These are phyloP conservation scores for Volucella inanis DNA, from an alignment of 2,888 invertebrate species.

Conservation along the genomic window DNA sequence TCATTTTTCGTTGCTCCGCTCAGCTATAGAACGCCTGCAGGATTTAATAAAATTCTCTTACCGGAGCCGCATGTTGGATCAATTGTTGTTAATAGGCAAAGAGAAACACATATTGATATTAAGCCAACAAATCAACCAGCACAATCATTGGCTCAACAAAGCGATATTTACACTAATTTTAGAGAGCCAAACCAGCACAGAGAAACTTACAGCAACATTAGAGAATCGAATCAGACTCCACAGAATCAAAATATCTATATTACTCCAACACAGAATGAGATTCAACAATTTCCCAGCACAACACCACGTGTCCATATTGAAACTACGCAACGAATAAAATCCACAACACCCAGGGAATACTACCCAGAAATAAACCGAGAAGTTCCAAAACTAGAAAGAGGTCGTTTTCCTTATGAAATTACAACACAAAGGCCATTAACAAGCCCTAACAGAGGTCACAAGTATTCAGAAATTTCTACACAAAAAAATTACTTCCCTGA, in stretches of 20 bases:
- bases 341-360: conserved; percentile 76
- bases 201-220: conserved; percentile 31
- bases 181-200: conserved; percentile 54
- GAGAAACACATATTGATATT: conserved; percentile 27
- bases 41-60: conserved; percentile 93
- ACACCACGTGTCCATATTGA: conserved; percentile 46
- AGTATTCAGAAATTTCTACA: conserved; percentile 78
- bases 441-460: conserved; percentile 78
- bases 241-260: conserved; percentile 75
- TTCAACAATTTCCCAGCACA: conserved; percentile 62
- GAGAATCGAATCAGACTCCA: conserved; percentile 35
- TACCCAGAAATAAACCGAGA: conserved; percentile 70
- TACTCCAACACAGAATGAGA: conserved; percentile 76
- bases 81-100: conserved; percentile 87
- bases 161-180: conserved; percentile 23
- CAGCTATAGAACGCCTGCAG: conserved; percentile 92
- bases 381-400: conserved; percentile 59
- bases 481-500: conserved; percentile 78
- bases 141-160: conserved; percentile 2
- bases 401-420: conserved; percentile 76
- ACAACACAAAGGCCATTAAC: conserved; percentile 76
- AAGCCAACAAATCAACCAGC: conserved; percentile 48
- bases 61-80: conserved; percentile 94
- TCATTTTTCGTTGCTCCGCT: conserved; percentile 94
- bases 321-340: conserved; percentile 66